Conservation (phyloP, 2,888 invertebrate genomes). For the Blastobasis adustella region DNA sequence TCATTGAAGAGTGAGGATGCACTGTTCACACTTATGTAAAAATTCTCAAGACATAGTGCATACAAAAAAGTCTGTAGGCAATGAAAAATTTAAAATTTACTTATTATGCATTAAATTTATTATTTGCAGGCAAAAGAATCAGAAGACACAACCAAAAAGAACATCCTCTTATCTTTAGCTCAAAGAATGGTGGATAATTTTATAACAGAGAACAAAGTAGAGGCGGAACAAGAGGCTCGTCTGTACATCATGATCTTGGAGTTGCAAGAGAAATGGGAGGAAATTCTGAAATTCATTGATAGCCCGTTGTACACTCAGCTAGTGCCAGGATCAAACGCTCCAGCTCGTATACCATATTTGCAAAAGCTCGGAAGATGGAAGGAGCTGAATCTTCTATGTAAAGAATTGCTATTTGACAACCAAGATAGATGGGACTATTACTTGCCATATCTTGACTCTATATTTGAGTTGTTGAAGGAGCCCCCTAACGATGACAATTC, state of each 20-base stretch:
- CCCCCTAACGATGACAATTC: constrained; percentile 31
- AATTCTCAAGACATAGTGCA: too few species aligned
- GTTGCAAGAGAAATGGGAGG: constrained; percentile 85
- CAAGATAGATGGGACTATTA: constrained; percentile 85
- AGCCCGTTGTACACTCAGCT: constrained; percentile 81
- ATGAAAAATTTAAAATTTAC: too few species aligned
- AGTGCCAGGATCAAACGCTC: constrained; percentile 79
- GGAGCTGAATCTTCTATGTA: constrained; percentile 82
- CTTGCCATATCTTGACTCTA: constrained; percentile 81
- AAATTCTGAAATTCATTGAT: constrained; percentile 87
- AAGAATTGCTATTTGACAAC: constrained; percentile 82
- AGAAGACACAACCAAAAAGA: constrained; percentile 73
- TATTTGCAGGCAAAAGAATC: constrained; percentile 51
- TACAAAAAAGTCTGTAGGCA: too few species aligned
- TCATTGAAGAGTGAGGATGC: too few species aligned
- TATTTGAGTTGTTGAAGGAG: constrained; percentile 76
- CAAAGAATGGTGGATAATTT: constrained; percentile 96
- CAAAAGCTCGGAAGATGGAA: constrained; percentile 84
- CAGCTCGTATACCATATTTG: constrained; percentile 83
- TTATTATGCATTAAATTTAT: neutral
- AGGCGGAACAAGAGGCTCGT: constrained; percentile 95
- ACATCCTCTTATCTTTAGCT: constrained; percentile 88
- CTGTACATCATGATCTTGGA: constrained; percentile 90
- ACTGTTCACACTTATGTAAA: too few species aligned
- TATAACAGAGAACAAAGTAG: constrained; percentile 89